These are phyloP conservation scores for Caenorhabditis wallacei DNA, from an alignment of 2,888 invertebrate species.

Conservation along the genomic window DNA sequence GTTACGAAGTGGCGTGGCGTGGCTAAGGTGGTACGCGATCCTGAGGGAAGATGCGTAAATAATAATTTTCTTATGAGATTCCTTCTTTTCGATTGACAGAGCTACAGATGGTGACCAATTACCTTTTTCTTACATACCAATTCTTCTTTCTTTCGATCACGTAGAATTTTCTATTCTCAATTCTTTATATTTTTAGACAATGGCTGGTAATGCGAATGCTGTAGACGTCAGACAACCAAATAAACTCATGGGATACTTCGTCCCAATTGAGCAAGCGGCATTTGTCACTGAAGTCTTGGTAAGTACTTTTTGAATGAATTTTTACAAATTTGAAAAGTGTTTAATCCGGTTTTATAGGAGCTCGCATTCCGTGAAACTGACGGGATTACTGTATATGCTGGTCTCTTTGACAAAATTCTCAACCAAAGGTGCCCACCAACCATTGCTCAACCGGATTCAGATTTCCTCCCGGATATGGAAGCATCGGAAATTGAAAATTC, in stretches of 20 bases:
- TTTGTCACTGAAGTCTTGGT: constrained; percentile 41
- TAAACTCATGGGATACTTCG: constrained; percentile 28
- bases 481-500: not conserved
- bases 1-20: not conserved
- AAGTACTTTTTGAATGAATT: not conserved
- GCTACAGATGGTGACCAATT: constrained; percentile 1
- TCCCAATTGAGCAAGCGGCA: constrained; percentile 7
- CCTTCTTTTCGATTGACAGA: not conserved
- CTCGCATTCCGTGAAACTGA: not conserved
- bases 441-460: not conserved
- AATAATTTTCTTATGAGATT: constrained; percentile 7
- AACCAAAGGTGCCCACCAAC: not conserved
- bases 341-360: constrained; percentile 9
- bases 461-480: not conserved
- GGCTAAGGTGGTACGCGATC: not conserved
- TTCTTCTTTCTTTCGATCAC: not conserved
- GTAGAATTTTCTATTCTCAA: not conserved
- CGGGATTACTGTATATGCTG: not conserved
- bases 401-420: not conserved
- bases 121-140: not conserved
- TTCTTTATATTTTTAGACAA: not conserved
- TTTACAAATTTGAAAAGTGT: not conserved
- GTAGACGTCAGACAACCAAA: not conserved
- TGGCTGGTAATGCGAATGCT: not conserved
- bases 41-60: constrained; percentile 2